Evolutionary conservation across 2,113 vertebrate species (phyloP).

Genomic region (Pao palembangensis): DNA sequence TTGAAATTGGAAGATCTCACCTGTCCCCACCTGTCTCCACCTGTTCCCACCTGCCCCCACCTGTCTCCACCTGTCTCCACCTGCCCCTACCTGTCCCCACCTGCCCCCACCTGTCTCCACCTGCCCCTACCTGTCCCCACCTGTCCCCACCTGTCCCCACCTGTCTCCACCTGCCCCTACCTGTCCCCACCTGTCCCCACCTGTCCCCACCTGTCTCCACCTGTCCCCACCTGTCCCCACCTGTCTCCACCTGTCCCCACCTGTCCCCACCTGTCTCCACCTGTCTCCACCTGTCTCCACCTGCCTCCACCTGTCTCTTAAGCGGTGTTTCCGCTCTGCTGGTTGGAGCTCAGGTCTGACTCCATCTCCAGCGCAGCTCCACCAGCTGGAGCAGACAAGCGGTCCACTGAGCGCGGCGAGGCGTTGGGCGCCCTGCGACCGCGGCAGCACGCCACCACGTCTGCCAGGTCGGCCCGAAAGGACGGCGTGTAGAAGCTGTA

Average conservation of each 20-base stretch:
- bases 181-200: slow-evolving; percentile 18
- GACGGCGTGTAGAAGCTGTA: slow-evolving; percentile 83
- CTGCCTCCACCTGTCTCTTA: slow-evolving; percentile 11
- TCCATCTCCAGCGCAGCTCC: slow-evolving; percentile 56
- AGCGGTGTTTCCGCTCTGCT: slow-evolving; percentile 47
- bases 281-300: neutral
- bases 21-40: slow-evolving; percentile 21
- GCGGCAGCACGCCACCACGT: slow-evolving; percentile 37
- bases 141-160: slow-evolving; percentile 17
- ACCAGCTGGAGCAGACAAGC: slow-evolving; percentile 30
- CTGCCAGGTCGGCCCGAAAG: slow-evolving; percentile 75
- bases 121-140: slow-evolving; percentile 17
- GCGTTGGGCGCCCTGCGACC: slow-evolving; percentile 10
- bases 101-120: slow-evolving; percentile 18
- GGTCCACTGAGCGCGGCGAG: slow-evolving; percentile 48
- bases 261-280: neutral
- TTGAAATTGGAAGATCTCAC: slow-evolving; percentile 1
- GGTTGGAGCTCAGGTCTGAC: slow-evolving; percentile 64
- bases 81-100: slow-evolving; percentile 16
- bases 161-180: slow-evolving; percentile 17
- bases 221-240: slow-evolving; percentile 17
- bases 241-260: slow-evolving; percentile 18
- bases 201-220: slow-evolving; percentile 17
- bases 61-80: slow-evolving; percentile 19
- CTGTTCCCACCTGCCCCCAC: slow-evolving; percentile 16